phyloP scores from a whole-genome alignment of 2,113 vertebrate genomes.

The Silurus meridionalis region DNA sequence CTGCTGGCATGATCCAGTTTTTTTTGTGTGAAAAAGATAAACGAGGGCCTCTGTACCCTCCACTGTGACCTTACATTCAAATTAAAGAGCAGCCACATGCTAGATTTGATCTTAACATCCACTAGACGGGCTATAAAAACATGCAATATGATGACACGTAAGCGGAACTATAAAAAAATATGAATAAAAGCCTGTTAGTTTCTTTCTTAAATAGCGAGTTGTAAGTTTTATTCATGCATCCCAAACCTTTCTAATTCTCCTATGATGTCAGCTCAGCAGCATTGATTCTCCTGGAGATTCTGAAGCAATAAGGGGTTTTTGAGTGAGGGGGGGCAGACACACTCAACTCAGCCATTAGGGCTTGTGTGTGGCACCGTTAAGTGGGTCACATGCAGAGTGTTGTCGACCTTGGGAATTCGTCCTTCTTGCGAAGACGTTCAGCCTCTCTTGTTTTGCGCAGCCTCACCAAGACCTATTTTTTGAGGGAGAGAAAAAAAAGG shows the following conservation, averaged over 20 bases:
- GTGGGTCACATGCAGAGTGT: slow-evolving; percentile 66
- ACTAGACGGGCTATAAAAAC: slow-evolving; percentile 34
- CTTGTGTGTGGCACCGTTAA: slow-evolving; percentile 59
- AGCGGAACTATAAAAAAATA: slow-evolving; percentile 23
- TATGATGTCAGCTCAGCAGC: slow-evolving; percentile 1
- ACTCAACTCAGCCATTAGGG: slow-evolving; percentile 39
- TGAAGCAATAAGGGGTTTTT: not conserved
- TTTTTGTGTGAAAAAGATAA: slow-evolving; percentile 42
- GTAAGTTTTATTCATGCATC: not conserved
- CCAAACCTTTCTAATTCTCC: slow-evolving; percentile 5
- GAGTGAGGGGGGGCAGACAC: not conserved
- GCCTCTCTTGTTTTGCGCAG: slow-evolving; percentile 55
- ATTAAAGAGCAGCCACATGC: slow-evolving; percentile 30
- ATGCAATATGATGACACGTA: not conserved
- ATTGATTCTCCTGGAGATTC: slow-evolving; percentile 33
- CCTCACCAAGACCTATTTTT: slow-evolving; percentile 24
- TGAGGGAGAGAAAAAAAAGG: not conserved
- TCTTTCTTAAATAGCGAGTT: not conserved
- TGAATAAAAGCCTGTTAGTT: slow-evolving; percentile 9
- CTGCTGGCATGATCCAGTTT: slow-evolving; percentile 46
- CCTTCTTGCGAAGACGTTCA: slow-evolving; percentile 58
- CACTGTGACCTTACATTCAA: slow-evolving; percentile 29
- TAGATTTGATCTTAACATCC: slow-evolving; percentile 33
- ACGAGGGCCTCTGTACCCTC: slow-evolving; percentile 47
- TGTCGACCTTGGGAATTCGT: slow-evolving; percentile 70